phyloP scores from a whole-genome alignment of 30 jellyfish, hydroid and myxozoan species.

The Phacellophora camtschatica region DNA sequence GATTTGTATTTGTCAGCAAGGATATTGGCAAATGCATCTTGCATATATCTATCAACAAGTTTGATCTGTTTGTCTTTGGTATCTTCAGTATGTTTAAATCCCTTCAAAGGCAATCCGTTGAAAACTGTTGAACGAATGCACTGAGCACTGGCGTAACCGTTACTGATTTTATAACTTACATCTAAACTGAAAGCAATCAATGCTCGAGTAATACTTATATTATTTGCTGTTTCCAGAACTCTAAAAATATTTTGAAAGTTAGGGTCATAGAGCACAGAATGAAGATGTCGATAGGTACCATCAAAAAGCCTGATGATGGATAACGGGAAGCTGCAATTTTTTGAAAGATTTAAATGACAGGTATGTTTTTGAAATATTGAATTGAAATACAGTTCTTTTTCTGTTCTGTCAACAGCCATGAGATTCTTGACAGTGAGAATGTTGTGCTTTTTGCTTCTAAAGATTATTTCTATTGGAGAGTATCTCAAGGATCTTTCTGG shows the following conservation, averaged over 20 bases:
- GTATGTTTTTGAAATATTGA: constrained; percentile 33
- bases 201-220: constrained; percentile 67
- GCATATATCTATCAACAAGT: constrained; percentile 17
- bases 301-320: constrained; percentile 81
- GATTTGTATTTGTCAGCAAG: constrained; percentile 57
- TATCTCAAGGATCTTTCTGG: constrained; percentile 76
- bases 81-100: constrained; percentile 78
- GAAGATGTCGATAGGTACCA: constrained; percentile 59
- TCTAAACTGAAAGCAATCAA: constrained; percentile 81
- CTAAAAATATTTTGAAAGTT: constrained; percentile 21
- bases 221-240: constrained; percentile 59
- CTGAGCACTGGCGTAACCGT: constrained; percentile 30
- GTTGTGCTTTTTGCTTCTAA: constrained; percentile 9
- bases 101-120: constrained; percentile 88
- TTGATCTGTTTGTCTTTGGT: constrained; percentile 66
- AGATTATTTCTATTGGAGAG: constrained; percentile 84
- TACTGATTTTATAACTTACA: constrained; percentile 21
- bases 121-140: constrained; percentile 76
- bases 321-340: constrained; percentile 72
- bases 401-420: constrained; percentile 41
- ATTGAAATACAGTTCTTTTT: constrained; percentile 39
- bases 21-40: constrained; percentile 65
- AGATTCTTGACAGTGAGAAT: constrained; percentile 57
- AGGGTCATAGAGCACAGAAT: constrained; percentile 69
- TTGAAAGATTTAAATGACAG: constrained; percentile 53